Evolutionary conservation across 1,140 invertebrate genomes (phyloP).

Genomic region (Heliconius nattereri): DNA sequence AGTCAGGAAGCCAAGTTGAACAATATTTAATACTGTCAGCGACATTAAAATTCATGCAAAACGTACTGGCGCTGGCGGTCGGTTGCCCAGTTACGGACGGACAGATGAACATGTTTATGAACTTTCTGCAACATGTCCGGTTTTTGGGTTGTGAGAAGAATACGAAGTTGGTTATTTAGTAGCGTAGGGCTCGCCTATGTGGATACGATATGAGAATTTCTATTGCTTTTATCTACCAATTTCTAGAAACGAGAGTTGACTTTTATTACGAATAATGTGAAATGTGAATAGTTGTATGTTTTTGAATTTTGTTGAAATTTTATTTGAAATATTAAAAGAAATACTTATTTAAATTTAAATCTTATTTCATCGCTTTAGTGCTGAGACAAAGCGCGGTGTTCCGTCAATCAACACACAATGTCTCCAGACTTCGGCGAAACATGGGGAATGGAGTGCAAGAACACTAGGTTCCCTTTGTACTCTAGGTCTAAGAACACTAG

Average conservation of each 20-base stretch:
- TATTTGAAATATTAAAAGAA: too few relatives aligned
- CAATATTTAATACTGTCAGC: slow-evolving; percentile 27
- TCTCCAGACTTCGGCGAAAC: too few relatives aligned
- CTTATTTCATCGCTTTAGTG: too few relatives aligned
- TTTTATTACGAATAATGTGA: neutral
- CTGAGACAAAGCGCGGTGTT: too few relatives aligned
- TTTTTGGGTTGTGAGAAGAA: slow-evolving; percentile 35
- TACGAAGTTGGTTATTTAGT: slow-evolving; percentile 29
- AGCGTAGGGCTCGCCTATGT: neutral
- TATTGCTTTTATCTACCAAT: slow-evolving; percentile 1
- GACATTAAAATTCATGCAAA: slow-evolving; percentile 44
- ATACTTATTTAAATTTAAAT: too few relatives aligned
- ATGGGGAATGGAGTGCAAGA: too few relatives aligned
- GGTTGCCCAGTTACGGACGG: slow-evolving; percentile 31
- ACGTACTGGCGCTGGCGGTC: slow-evolving; percentile 22
- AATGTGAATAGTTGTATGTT: neutral
- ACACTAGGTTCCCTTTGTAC: too few relatives aligned
- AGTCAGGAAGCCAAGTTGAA: slow-evolving; percentile 17
- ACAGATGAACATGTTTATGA: slow-evolving; percentile 48
- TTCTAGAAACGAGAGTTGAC: slow-evolving; percentile 10
- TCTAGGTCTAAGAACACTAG: too few relatives aligned
- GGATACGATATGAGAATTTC: neutral
- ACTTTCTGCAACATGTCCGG: slow-evolving; percentile 33
- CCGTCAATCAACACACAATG: too few relatives aligned
- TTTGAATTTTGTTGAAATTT: neutral